Conservation (phyloP, 1,140 invertebrate genomes). For the Bradynema listronoti region DNA sequence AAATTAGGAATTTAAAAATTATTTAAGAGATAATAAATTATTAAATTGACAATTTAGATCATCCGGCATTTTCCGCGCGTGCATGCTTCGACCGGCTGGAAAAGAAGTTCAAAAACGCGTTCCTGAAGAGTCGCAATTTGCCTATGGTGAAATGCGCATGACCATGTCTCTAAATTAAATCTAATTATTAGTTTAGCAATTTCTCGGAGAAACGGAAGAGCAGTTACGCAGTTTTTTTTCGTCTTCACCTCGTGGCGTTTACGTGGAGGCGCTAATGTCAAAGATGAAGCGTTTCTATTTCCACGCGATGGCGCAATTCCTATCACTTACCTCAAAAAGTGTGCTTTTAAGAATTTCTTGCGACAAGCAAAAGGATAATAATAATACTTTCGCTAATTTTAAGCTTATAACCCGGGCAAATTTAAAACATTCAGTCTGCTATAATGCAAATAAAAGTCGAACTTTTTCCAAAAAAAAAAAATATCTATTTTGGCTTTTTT, state of each 20-base stretch:
- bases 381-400: too few species aligned
- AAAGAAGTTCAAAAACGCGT: constrained; percentile 18
- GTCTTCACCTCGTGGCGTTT: constrained; percentile 31
- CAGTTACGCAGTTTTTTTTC: constrained; percentile 45
- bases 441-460: too few species aligned
- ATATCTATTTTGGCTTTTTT: too few species aligned
- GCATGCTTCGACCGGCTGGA: constrained; percentile 49
- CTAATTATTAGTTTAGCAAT: constrained; percentile 30
- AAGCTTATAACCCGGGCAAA: too few species aligned
- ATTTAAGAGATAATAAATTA: constrained; percentile 12
- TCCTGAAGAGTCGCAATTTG: constrained; percentile 32
- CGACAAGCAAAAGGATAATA: too few species aligned
- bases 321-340: constrained; percentile 33
- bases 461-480: too few species aligned
- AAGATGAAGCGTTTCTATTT: constrained; percentile 35
- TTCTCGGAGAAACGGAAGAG: constrained; percentile 39
- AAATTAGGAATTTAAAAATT: neutral
- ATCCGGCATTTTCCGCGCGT: constrained; percentile 41
- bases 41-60: constrained; percentile 24
- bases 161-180: neutral
- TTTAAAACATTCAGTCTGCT: too few species aligned
- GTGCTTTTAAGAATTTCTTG: too few species aligned
- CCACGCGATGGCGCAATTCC: constrained; percentile 44
- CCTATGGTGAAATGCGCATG: constrained; percentile 14
- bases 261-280: constrained; percentile 30